A percentile compares a stretch with the other conserved stretches of the same genome.
phyloP scores from a whole-genome alignment of 2,113 vertebrate genomes.

The Delphinapterus leucas region DNA sequence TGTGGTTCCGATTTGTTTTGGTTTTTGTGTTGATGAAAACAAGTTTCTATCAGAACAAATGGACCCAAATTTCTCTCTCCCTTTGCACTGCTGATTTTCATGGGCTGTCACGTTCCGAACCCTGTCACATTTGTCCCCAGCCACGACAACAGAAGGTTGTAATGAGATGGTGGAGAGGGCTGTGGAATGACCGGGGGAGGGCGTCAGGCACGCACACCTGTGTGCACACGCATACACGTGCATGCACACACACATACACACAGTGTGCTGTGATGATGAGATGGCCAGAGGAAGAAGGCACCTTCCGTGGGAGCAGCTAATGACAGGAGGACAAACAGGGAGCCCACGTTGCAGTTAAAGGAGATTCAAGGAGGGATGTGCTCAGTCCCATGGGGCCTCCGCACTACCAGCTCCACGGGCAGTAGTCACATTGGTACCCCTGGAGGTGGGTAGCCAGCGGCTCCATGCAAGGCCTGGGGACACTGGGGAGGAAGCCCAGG shows the following conservation, averaged over 20 bases:
- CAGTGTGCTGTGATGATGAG: rapidly evolving
- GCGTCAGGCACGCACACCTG: rapidly evolving
- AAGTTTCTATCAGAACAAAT: background rate
- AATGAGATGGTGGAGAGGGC: too few species aligned
- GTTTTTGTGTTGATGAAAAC: background rate
- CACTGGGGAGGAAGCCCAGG: background rate
- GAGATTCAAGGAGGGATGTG: rapidly evolving
- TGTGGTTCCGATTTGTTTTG: background rate
- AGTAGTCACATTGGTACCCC: rapidly evolving
- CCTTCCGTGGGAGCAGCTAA: background rate
- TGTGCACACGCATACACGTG: background rate
- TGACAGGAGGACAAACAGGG: rapidly evolving
- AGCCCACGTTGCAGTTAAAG: background rate
- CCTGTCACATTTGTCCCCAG: rapidly evolving
- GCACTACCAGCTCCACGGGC: background rate
- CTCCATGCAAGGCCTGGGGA: background rate
- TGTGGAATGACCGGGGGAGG: rapidly evolving
- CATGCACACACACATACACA: background rate
- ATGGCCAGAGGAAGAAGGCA: rapidly evolving
- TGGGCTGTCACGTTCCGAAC: rapidly evolving
- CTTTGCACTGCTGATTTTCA: background rate
- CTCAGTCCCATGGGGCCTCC: background rate
- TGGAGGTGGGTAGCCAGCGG: background rate
- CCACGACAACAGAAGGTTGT: rapidly evolving
- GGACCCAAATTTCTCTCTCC: background rate